These are phyloP conservation scores for Orchesellides sinensis DNA, from an alignment of 2,888 invertebrate genomes.

Conservation along the genomic window DNA sequence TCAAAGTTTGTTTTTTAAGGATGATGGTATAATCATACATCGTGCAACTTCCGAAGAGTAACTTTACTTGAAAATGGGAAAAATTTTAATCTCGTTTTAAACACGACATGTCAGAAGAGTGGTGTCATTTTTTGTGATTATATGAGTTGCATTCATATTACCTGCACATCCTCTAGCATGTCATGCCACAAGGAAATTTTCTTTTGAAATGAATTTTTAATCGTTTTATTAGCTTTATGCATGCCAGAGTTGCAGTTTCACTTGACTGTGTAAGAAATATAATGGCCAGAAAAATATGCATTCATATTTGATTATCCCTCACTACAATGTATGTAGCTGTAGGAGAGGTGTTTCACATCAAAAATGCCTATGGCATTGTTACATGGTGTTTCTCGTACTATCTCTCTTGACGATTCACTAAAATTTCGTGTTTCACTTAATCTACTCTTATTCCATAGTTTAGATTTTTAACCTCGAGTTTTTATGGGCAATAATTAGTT, in stretches of 20 bases:
- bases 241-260: slow-evolving; percentile 18
- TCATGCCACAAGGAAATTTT: slow-evolving; percentile 13
- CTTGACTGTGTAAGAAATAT: slow-evolving; percentile 35
- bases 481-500: slow-evolving; percentile 28
- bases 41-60: slow-evolving; percentile 13
- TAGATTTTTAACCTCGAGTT: background rate
- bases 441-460: too few relatives aligned
- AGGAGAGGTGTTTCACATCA: too few relatives aligned
- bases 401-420: too few relatives aligned
- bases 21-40: slow-evolving; percentile 41
- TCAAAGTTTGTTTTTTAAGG: too few relatives aligned
- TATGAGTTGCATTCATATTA: background rate
- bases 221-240: slow-evolving; percentile 37
- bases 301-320: too few relatives aligned
- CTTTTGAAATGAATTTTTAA: slow-evolving; percentile 39
- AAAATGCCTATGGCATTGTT: too few relatives aligned
- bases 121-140: background rate
- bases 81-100: background rate
- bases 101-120: background rate
- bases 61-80: slow-evolving; percentile 31
- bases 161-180: too few relatives aligned
- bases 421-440: too few relatives aligned
- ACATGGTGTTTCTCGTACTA: too few relatives aligned
- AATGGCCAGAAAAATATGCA: background rate
- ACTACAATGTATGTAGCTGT: too few relatives aligned